Evolutionary conservation across 2,888 invertebrate species (phyloP).

Genomic region (Caradrina kadenii): DNA sequence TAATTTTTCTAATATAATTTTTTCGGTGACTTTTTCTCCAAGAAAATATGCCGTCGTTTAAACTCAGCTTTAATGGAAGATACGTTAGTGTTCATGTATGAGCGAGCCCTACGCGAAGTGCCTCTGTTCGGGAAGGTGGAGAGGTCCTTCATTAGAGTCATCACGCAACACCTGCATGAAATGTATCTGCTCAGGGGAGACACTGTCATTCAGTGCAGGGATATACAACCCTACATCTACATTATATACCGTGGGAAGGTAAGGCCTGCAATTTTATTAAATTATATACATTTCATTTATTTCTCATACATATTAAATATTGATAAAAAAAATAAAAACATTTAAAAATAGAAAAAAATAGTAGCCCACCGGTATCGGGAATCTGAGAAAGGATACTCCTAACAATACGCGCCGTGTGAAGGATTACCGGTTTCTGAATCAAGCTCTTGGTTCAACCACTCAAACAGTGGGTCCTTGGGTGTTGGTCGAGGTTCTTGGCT

Average conservation of each 20-base stretch:
- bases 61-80: conserved; percentile 90
- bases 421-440: no score
- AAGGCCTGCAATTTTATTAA: conserved; percentile 23
- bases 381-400: no score
- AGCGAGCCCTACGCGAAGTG: conserved; percentile 87
- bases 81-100: conserved; percentile 88
- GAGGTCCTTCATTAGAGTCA: conserved; percentile 88
- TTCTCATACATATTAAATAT: no score
- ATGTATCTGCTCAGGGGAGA: conserved; percentile 88
- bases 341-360: no score
- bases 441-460: no score
- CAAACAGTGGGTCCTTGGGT: no score
- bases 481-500: no score
- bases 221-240: conserved; percentile 86
- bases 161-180: conserved; percentile 88
- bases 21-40: neutral
- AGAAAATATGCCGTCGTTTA: conserved; percentile 87
- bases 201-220: conserved; percentile 85
- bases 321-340: no score
- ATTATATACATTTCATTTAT: no score
- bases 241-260: conserved; percentile 90
- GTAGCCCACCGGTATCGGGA: no score
- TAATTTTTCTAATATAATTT: neutral
- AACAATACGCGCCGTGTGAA: no score
- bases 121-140: conserved; percentile 89